phyloP scores from a whole-genome alignment of 2,797 vertebrate genomes.

The Toxotes lorentzi region DNA sequence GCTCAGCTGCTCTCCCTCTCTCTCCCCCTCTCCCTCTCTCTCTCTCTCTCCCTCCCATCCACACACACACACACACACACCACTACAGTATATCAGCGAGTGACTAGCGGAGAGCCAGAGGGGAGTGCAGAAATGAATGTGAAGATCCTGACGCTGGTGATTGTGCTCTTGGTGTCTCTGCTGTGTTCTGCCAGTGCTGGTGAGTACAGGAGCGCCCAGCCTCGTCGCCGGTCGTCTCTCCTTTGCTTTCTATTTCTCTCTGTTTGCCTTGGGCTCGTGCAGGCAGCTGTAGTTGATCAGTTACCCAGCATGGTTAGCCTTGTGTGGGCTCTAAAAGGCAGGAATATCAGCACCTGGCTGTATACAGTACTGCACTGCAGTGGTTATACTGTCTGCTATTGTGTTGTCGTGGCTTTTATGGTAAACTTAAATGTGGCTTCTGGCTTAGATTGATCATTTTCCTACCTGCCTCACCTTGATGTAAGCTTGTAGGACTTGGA shows the following conservation, averaged over 20 bases:
- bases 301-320: slow-evolving; percentile 85
- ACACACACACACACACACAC: slow-evolving; percentile 81
- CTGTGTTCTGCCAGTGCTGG: slow-evolving; percentile 90
- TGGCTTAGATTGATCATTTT: slow-evolving; percentile 52
- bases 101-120: slow-evolving; percentile 86
- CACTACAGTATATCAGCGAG: slow-evolving; percentile 90
- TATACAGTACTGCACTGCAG: slow-evolving; percentile 89
- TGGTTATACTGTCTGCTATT: slow-evolving; percentile 84
- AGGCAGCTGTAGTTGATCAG: slow-evolving; percentile 87
- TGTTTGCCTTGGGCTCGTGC: slow-evolving; percentile 80
- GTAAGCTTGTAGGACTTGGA: slow-evolving; percentile 63
- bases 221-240: slow-evolving; percentile 75
- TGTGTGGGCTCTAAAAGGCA: slow-evolving; percentile 85
- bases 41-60: slow-evolving; percentile 62
- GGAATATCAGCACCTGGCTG: slow-evolving; percentile 87
- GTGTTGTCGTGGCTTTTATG: slow-evolving; percentile 72
- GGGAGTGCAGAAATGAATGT: slow-evolving; percentile 92
- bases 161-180: slow-evolving; percentile 91
- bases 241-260: slow-evolving; percentile 75
- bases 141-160: slow-evolving; percentile 91
- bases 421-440: slow-evolving; percentile 72
- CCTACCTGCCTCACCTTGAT: slow-evolving; percentile 70
- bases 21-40: slow-evolving; percentile 55
- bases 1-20: slow-evolving; percentile 57
- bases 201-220: slow-evolving; percentile 85